phyloP scores from a whole-genome alignment of 2,888 invertebrate species.

The Nesidiocoris tenuis region DNA sequence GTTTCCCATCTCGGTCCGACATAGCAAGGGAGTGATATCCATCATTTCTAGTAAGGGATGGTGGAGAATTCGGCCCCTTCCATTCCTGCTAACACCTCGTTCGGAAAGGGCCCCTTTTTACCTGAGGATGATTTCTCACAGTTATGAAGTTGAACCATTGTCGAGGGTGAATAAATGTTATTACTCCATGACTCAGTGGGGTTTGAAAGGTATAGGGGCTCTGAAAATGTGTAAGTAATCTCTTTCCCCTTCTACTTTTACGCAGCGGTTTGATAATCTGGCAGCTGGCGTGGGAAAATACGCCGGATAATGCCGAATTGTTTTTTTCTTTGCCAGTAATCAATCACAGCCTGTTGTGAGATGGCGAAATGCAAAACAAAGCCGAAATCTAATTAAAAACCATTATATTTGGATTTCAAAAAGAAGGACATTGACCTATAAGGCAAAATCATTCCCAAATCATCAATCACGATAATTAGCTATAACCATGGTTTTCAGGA shows the following conservation, averaged over 20 bases:
- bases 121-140: constrained; percentile 40
- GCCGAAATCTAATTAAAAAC: too few relatives aligned
- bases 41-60: constrained; percentile 23
- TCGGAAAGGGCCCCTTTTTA: constrained; percentile 18
- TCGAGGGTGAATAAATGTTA: constrained; percentile 41
- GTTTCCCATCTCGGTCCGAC: not conserved
- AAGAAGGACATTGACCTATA: too few relatives aligned
- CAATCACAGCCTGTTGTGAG: too few relatives aligned
- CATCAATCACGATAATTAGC: too few relatives aligned
- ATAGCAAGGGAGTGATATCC: constrained; percentile 20
- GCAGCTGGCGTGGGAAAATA: not conserved
- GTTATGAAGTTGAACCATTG: constrained; percentile 33
- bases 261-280: not conserved
- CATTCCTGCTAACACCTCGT: constrained; percentile 36
- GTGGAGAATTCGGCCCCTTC: not conserved
- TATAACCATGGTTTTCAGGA: too few relatives aligned
- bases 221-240: not conserved
- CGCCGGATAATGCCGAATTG: not conserved
- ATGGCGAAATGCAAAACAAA: too few relatives aligned
- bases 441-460: too few relatives aligned
- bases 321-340: not conserved
- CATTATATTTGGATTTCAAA: too few relatives aligned
- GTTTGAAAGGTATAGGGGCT: not conserved
- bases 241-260: not conserved
- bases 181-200: constrained; percentile 37